Conservation (phyloP, 1,140 invertebrate species). For the Protaetia brevitarsis region DNA sequence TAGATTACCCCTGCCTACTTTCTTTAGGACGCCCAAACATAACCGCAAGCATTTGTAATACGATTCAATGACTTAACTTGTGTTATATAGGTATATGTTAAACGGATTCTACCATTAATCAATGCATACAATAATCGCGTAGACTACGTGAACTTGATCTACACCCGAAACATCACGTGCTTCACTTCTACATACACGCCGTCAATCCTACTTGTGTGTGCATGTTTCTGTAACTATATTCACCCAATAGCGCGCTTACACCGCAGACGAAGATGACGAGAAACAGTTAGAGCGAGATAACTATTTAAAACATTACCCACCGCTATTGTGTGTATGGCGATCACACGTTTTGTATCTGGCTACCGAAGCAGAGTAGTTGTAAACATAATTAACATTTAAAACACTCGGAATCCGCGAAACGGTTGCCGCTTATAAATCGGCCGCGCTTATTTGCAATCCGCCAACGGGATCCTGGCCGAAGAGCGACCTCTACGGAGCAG, state of each 20-base stretch:
- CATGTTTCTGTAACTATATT: background rate
- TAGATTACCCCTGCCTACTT: too few species aligned
- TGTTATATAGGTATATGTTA: too few species aligned
- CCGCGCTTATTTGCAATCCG: constrained; percentile 31
- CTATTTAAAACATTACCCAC: background rate
- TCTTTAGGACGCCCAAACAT: background rate
- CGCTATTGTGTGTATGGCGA: background rate
- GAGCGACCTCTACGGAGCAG: constrained; percentile 5
- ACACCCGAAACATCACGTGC: background rate
- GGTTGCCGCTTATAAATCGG: constrained; percentile 28
- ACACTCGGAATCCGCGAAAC: constrained; percentile 31
- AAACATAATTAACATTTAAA: constrained; percentile 34
- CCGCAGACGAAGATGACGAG: too few species aligned
- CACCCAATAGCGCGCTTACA: background rate
- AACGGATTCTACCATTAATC: constrained; percentile 1
- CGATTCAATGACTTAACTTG: background rate
- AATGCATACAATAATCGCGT: background rate
- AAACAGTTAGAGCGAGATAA: too few species aligned
- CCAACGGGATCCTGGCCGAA: constrained; percentile 19
- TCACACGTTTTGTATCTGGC: background rate
- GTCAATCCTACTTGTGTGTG: background rate
- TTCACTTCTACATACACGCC: background rate
- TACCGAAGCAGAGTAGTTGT: constrained; percentile 21
- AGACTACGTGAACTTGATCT: background rate
- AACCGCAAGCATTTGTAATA: background rate